Evolutionary conservation across 2,113 vertebrate species (phyloP).

Genomic region (Gasterosteus aculeatus): DNA sequence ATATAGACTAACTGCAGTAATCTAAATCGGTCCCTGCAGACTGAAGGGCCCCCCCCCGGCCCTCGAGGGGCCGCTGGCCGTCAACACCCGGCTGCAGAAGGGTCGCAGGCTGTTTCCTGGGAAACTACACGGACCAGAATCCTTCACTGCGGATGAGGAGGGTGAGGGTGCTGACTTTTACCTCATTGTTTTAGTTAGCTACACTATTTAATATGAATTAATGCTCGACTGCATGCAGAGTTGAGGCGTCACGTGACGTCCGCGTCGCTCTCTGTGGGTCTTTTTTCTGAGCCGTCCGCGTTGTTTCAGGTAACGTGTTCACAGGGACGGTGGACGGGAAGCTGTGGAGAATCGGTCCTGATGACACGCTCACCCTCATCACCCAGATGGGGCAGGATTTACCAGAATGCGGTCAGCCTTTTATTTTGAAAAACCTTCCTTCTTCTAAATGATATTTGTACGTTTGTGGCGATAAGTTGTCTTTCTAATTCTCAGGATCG

Average conservation of each 20-base stretch:
- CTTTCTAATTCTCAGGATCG: too few species aligned
- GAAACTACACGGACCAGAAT: conserved; percentile 76
- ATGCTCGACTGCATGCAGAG: not conserved
- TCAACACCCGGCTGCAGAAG: conserved; percentile 76
- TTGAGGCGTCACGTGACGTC: not conserved
- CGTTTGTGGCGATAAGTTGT: too few species aligned
- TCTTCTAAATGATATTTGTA: too few species aligned
- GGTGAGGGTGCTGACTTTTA: conserved; percentile 47
- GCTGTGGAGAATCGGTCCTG: conserved; percentile 76
- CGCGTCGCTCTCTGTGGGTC: not conserved
- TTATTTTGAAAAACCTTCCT: not conserved
- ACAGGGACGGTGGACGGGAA: conserved; percentile 82
- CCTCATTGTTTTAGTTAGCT: too few species aligned
- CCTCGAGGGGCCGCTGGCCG: conserved; percentile 73
- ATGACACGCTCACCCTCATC: conserved; percentile 75
- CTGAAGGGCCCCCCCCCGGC: conserved; percentile 75
- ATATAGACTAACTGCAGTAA: not conserved
- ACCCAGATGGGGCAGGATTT: conserved; percentile 79
- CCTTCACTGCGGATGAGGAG: conserved; percentile 74
- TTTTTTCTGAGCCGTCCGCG: not conserved
- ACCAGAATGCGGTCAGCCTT: conserved; percentile 72
- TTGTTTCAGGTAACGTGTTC: conserved; percentile 76
- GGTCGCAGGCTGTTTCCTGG: conserved; percentile 74
- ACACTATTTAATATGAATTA: too few species aligned
- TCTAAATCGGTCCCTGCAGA: conserved; percentile 16